These are phyloP conservation scores for Rhorus exstirpatorius DNA, from an alignment of 2,888 invertebrate genomes.

Conservation along the genomic window DNA sequence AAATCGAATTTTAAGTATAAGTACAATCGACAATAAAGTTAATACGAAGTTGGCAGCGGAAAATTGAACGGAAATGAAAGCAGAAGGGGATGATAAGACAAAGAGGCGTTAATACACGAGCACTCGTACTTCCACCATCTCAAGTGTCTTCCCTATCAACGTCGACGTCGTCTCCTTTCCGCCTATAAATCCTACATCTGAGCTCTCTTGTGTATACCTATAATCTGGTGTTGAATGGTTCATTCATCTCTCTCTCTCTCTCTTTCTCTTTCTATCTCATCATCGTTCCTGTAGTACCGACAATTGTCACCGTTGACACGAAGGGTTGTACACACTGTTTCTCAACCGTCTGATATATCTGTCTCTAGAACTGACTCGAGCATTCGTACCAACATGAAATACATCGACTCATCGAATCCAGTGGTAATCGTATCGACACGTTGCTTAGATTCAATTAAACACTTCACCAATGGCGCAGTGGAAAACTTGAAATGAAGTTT, in stretches of 20 bases:
- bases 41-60: conserved; percentile 20
- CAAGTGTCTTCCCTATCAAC: conserved; percentile 56
- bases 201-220: conserved; percentile 45
- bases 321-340: conserved; percentile 52
- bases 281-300: conserved; percentile 36
- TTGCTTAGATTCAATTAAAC: conserved; percentile 50
- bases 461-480: conserved; percentile 20
- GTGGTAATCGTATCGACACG: conserved; percentile 41
- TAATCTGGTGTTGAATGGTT: conserved; percentile 51
- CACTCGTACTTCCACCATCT: conserved; percentile 32
- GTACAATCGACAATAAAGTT: not conserved
- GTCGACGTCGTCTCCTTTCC: conserved; percentile 27
- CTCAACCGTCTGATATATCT: conserved; percentile 28
- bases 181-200: conserved; percentile 37
- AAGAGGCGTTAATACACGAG: conserved; percentile 19
- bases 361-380: conserved; percentile 19
- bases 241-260: conserved; percentile 17
- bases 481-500: conserved; percentile 47
- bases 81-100: conserved; percentile 18
- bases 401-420: conserved; percentile 9
- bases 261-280: conserved; percentile 40
- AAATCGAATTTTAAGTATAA: conserved; percentile 29
- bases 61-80: conserved; percentile 19
- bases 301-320: conserved; percentile 53
- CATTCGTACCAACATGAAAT: conserved; percentile 32